Evolutionary conservation across 2,797 vertebrate genomes (phyloP).

Genomic region (Sebastiscus albofasciatus): DNA sequence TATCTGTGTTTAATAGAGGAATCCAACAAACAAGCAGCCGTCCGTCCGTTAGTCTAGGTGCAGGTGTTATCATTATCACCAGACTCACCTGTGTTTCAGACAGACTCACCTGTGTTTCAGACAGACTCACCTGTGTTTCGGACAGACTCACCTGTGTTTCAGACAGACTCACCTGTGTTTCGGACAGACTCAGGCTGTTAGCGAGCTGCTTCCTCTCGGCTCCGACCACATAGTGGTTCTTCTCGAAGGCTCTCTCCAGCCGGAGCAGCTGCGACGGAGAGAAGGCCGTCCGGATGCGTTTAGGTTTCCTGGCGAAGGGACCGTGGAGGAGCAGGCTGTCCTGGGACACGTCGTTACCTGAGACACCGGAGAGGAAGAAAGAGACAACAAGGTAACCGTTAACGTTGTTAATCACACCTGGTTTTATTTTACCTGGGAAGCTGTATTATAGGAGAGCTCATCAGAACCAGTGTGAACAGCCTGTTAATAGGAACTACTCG

Average conservation of each 20-base stretch:
- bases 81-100: not conserved
- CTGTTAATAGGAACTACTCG: not conserved
- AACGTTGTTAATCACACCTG: no score
- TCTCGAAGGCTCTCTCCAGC: slow-evolving; percentile 96
- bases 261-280: slow-evolving; percentile 96
- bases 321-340: slow-evolving; percentile 95
- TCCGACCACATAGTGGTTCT: slow-evolving; percentile 98
- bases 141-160: no score
- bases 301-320: slow-evolving; percentile 95
- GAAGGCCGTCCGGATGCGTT: slow-evolving; percentile 97
- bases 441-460: not conserved
- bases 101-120: no score
- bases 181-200: slow-evolving; percentile 93
- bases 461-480: not conserved
- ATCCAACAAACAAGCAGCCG: not conserved
- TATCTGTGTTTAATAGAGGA: not conserved
- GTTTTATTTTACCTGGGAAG: no score
- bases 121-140: not conserved
- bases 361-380: not conserved
- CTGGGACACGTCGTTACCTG: slow-evolving; percentile 93
- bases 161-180: slow-evolving; percentile 87
- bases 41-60: not conserved
- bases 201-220: slow-evolving; percentile 97
- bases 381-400: not conserved
- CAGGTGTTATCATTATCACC: not conserved